Evolutionary conservation across 2,888 invertebrate species (phyloP).

Genomic region (Cerastis rubricosa): DNA sequence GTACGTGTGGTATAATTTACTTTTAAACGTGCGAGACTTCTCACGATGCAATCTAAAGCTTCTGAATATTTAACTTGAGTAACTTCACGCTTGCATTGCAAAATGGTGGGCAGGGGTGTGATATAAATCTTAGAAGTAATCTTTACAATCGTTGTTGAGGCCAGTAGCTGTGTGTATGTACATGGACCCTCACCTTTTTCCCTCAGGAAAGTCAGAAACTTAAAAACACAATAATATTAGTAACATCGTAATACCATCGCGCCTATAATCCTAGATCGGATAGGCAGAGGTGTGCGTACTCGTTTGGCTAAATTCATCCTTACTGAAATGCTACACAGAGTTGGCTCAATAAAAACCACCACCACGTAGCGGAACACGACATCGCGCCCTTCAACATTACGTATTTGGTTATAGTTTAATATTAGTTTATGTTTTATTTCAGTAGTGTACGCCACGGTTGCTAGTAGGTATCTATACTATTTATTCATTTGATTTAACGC

Average conservation of each 20-base stretch:
- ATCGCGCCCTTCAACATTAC: too few species aligned
- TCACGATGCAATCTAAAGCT: conserved; percentile 44
- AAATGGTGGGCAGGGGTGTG: conserved; percentile 9
- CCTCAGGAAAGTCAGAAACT: neutral
- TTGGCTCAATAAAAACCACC: too few species aligned
- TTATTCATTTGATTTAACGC: neutral
- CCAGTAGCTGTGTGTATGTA: neutral
- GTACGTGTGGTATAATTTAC: conserved; percentile 18
- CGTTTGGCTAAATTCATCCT: neutral
- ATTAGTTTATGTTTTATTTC: too few species aligned
- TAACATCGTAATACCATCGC: neutral
- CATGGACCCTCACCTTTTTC: neutral
- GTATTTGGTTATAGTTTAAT: too few species aligned
- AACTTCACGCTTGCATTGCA: conserved; percentile 35
- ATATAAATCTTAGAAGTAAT: conserved; percentile 2
- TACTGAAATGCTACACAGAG: neutral
- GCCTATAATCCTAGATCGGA: neutral
- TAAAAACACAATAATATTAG: neutral
- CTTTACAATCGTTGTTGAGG: neutral
- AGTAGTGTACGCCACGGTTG: neutral
- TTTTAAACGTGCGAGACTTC: conserved; percentile 52
- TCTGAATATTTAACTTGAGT: conserved; percentile 31
- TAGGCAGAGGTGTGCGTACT: neutral
- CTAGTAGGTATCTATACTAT: neutral
- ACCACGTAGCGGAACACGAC: too few species aligned